Evolutionary conservation across 2,797 vertebrate genomes (phyloP).

Genomic region (Rhinogobio ventralis): DNA sequence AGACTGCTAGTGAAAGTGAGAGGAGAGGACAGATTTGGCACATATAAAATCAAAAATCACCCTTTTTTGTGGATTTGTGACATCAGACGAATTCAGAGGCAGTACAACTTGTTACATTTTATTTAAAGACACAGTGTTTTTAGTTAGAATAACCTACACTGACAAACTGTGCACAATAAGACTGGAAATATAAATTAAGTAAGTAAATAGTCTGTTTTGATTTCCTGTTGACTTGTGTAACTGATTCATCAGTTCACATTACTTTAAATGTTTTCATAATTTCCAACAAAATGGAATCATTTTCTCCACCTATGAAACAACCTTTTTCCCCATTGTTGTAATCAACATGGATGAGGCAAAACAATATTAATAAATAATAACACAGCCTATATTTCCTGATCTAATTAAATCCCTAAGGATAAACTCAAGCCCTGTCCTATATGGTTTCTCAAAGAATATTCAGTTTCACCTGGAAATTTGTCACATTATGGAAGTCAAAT

Average conservation of each 20-base stretch:
- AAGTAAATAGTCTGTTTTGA: not conserved
- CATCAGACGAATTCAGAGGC: not conserved
- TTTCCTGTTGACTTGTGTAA: not conserved
- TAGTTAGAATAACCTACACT: not conserved
- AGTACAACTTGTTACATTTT: not conserved
- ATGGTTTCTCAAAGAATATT: not conserved
- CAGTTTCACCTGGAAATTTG: not conserved
- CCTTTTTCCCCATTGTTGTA: not conserved
- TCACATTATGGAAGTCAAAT: slow-evolving; percentile 6
- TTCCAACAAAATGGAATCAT: not conserved
- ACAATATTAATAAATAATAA: not conserved
- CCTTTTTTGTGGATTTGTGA: not conserved
- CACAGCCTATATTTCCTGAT: not conserved
- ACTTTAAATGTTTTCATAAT: not conserved
- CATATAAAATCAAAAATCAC: not conserved
- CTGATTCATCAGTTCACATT: not conserved
- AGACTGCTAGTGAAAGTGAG: not conserved
- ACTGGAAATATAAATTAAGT: not conserved
- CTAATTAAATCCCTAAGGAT: slow-evolving; percentile 14
- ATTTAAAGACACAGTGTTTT: not conserved
- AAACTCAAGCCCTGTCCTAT: not conserved
- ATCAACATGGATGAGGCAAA: not conserved
- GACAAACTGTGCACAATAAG: not conserved
- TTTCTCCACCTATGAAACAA: not conserved
- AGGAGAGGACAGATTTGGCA: too few relatives aligned